Evolutionary conservation across 2,888 invertebrate genomes (phyloP), one percentile per base, ranked within the genome.

Genomic region (Andrena praecox): DNA sequence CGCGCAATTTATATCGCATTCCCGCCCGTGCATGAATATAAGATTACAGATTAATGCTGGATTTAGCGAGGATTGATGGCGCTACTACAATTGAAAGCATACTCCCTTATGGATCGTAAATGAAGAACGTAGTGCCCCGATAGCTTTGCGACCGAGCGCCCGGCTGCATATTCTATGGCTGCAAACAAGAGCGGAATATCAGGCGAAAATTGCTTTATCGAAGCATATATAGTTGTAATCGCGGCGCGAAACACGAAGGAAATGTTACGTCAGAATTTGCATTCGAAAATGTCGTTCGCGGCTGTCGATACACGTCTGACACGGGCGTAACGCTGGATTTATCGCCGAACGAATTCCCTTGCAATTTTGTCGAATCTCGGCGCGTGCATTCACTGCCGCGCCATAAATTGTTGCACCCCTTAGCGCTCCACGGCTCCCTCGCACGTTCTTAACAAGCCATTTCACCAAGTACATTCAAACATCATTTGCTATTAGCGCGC

Each of bases 1-100:
- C 33, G 5, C 29, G 67, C 63, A 52, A 80, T 82, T 82, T 82
- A 72, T 72, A 72, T 60, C 48, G 48, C 27, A 29, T 24, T n/a
- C 31, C 56, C 62, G 63, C 8, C 71, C 16, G 50, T 8, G 20
- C 24, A 33, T 6, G 27, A 35, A 54, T n/a, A 29, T 42, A 50
- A 80, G 71, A 50, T 80, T 69, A 76, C 48, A 67, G 69, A 77
- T 81, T 83, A 77, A 63, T 69, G 64, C 59, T 7, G 74, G 64
- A 67, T 79, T 68, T 68, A 27, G 27, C 48, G 54, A 42, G 35
- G 59, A 70, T 70, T 24, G 74, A 75, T 74, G 29, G 77, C 27
- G 8, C 12, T 29, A 27, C 6, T 27, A 24, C 24, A 33, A 29
- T 54, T 12, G 20, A 27, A 59, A 20, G 54, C n/a, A 42, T 35